Conservation (phyloP, 2,113 vertebrate genomes). For the Amphilophus citrinellus region DNA sequence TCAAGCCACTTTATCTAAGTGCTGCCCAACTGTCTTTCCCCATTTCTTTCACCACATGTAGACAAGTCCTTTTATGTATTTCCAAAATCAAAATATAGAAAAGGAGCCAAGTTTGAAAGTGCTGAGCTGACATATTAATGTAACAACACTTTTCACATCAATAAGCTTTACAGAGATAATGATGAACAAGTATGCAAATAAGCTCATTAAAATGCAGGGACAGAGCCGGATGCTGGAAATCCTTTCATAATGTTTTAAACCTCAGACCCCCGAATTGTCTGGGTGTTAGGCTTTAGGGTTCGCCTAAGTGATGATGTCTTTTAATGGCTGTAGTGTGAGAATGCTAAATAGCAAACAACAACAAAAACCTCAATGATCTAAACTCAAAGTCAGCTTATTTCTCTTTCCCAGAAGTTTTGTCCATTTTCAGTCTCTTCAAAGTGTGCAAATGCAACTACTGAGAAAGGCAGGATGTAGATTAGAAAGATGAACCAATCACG, state of each 20-base stretch:
- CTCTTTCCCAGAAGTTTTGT: neutral
- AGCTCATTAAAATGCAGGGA: constrained; percentile 54
- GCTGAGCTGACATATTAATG: constrained; percentile 54
- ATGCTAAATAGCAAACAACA: constrained; percentile 13
- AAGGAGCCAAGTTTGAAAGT: constrained; percentile 50
- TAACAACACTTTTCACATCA: constrained; percentile 58
- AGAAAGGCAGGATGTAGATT: neutral
- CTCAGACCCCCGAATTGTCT: neutral
- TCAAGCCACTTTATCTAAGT: constrained; percentile 8
- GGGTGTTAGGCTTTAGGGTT: constrained; percentile 7
- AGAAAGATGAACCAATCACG: neutral
- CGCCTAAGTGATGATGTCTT: neutral
- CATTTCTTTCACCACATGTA: constrained; percentile 3
- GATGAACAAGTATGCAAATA: constrained; percentile 57
- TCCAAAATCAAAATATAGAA: constrained; percentile 43
- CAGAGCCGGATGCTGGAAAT: constrained; percentile 20
- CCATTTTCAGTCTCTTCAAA: neutral
- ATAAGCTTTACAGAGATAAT: constrained; percentile 50
- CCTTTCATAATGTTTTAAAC: constrained; percentile 25
- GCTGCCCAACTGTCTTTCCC: neutral
- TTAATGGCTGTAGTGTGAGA: neutral
- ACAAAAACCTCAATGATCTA: neutral
- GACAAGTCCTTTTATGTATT: constrained; percentile 43
- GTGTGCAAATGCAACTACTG: neutral
- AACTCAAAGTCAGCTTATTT: neutral